Percentiles rank a stretch among this genome's conserved stretches.
These are phyloP conservation scores for Amphiprion percula DNA, from an alignment of 2,113 vertebrate genomes.

Conservation along the genomic window DNA sequence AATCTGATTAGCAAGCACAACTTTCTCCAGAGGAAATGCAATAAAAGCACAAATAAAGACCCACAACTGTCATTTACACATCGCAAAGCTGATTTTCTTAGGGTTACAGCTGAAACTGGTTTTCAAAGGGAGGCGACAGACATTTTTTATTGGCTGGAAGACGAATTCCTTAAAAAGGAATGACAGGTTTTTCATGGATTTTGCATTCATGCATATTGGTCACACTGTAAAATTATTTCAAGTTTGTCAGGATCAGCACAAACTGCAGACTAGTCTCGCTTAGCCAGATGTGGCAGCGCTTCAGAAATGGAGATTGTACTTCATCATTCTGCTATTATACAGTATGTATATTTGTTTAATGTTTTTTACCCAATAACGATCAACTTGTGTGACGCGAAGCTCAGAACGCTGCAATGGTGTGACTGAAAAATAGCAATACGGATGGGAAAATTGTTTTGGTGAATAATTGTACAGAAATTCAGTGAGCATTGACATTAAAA, in stretches of 20 bases:
- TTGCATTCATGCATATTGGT: background rate
- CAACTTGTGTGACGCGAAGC: no score
- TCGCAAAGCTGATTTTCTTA: background rate
- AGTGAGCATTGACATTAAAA: no score
- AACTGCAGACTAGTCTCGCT: no score
- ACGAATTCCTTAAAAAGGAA: background rate
- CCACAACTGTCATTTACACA: background rate
- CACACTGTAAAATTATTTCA: background rate
- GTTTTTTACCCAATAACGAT: no score
- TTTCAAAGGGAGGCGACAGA: background rate
- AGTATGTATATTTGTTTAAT: no score
- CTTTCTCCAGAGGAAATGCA: conserved; percentile 16
- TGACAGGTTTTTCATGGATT: background rate
- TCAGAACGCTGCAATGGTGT: no score
- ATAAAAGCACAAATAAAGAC: conserved; percentile 30
- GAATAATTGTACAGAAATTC: no score
- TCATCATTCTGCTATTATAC: no score
- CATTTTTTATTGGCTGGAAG: background rate
- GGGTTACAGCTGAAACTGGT: background rate
- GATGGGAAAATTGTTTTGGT: no score
- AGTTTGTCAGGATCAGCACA: background rate
- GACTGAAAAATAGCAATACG: no score
- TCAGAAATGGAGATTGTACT: no score
- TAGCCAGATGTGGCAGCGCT: no score
- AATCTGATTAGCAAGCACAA: conserved; percentile 24